Base-by-base conservation (phyloP, 2,888 invertebrate genomes). In the Xanthia icteritia region DNA sequence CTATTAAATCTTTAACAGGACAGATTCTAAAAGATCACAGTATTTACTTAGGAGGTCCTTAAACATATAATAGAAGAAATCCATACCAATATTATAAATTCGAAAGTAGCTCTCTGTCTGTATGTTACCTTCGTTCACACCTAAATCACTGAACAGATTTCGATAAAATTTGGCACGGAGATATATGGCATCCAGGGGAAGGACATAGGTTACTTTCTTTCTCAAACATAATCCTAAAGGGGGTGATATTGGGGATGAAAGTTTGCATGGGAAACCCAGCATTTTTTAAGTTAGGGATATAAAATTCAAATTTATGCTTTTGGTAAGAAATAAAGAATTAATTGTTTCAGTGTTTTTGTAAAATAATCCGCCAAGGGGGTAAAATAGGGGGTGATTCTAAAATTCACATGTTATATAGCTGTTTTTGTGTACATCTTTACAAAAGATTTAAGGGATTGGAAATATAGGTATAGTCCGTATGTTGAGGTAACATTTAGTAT, bases 1-100 rank as follows among this genome's bases (percentile, higher is more conserved):
- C 72, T 72, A 36, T 36, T 54, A 31, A 42, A 80, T 60, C 51
- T 78, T 78, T 79, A 45, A 78, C 36, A 66, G 54, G 39, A 56
- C 31, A n/a, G 2, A 51, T 75, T 56, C 17, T 23, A 45, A 77
- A 27, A 36, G 42, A 77, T 45, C 23, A 45, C 73, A 9, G 63
- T 73, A 54, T 80, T 77, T 81, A 54, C 23, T 45, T 61, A n/a
- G n/a, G n/a, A 45, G 17, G 23, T 56, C 17, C 9, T 71, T 13
- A 42, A 51, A 42, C 60, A 60, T n/a, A 51, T 23, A 73, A 39
- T 56, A 67, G 36, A 76, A 48, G 15, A 39, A 80, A 79, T 27
- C n/a, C 56, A 56, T 56, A 56, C n/a, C n/a, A n/a, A 54, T 54
- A 54, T 54, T 54, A n/a, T n/a, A 54, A 54, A 54, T 54, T 54